Percentiles rank a stretch among this genome's conserved stretches.
These are phyloP conservation scores for Numenius arquata DNA, from an alignment of 2,113 vertebrate genomes.

Conservation along the genomic window DNA sequence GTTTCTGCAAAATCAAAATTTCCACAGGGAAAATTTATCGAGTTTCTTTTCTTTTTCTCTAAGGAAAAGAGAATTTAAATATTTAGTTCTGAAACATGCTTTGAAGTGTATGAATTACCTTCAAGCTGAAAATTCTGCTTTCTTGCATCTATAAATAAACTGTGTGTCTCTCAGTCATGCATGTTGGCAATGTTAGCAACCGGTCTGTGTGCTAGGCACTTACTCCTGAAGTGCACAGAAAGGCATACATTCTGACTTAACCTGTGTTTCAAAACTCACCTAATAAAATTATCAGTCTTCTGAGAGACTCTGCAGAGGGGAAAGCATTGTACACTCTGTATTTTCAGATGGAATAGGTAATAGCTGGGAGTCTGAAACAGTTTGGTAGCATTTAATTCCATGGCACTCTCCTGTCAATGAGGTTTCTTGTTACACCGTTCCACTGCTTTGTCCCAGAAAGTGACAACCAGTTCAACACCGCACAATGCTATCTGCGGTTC, in stretches of 20 bases:
- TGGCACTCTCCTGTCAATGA: not conserved
- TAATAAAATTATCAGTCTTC: not conserved
- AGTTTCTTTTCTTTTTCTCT: slow-evolving; percentile 22
- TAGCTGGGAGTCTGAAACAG: not conserved
- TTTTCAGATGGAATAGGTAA: not conserved
- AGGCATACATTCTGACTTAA: not conserved
- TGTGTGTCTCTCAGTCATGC: not conserved
- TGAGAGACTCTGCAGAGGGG: not conserved
- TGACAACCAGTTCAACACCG: not conserved
- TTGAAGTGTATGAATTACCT: slow-evolving; percentile 49
- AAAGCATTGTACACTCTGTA: not conserved
- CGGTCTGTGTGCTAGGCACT: not conserved
- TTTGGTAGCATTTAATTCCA: not conserved
- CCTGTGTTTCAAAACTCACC: not conserved
- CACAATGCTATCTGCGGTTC: accelerated
- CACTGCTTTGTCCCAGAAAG: not conserved
- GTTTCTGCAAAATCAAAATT: slow-evolving; percentile 51
- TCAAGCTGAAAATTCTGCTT: slow-evolving; percentile 31
- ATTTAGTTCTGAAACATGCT: slow-evolving; percentile 25
- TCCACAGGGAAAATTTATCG: slow-evolving; percentile 33
- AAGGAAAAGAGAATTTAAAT: slow-evolving; percentile 40
- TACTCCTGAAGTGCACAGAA: not conserved
- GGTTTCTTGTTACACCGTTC: not conserved
- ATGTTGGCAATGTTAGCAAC: not conserved
- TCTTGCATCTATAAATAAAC: slow-evolving; percentile 31